Percentiles rank a stretch among this genome's conserved stretches.
phyloP scores from a whole-genome alignment of 2,113 vertebrate species.

The Carassius auratus region DNA sequence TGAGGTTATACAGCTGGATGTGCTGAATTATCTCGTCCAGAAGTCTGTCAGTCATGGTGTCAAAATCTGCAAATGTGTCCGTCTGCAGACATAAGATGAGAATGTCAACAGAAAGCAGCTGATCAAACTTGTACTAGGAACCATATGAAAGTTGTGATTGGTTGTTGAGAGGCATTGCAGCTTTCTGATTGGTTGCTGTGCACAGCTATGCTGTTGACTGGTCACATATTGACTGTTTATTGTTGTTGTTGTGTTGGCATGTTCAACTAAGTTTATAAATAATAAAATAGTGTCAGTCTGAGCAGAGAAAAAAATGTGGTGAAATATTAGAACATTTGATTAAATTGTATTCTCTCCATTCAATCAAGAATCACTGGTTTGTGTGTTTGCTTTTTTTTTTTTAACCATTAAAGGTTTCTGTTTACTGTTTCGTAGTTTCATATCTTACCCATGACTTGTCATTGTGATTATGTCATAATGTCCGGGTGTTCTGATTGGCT shows the following conservation, averaged over 20 bases:
- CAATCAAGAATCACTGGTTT: neutral
- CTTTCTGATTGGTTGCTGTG: neutral
- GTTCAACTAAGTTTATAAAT: too few relatives aligned
- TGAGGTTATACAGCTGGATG: conserved; percentile 96
- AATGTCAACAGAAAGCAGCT: neutral
- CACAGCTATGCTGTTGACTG: neutral
- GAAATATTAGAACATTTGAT: too few relatives aligned
- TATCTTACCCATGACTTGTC: neutral
- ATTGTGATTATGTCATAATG: neutral
- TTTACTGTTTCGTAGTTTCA: neutral
- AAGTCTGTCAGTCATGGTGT: conserved; percentile 96
- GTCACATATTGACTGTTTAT: neutral
- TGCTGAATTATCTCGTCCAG: conserved; percentile 98
- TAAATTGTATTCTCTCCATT: neutral
- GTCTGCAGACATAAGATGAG: conserved; percentile 72
- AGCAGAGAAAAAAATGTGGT: too few relatives aligned
- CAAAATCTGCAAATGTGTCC: conserved; percentile 98
- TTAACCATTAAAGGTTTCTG: too few relatives aligned
- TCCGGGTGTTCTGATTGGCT: neutral
- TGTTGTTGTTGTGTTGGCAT: neutral
- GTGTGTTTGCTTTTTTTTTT: neutral
- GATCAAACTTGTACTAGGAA: neutral
- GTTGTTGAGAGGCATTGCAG: conserved; percentile 8
- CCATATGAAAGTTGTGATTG: neutral
- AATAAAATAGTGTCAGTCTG: too few relatives aligned